Evolutionary conservation across 2,113 vertebrate species (phyloP), one percentile per base, ranked within the genome.

Genomic region (Heterotilapia buettikoferi): DNA sequence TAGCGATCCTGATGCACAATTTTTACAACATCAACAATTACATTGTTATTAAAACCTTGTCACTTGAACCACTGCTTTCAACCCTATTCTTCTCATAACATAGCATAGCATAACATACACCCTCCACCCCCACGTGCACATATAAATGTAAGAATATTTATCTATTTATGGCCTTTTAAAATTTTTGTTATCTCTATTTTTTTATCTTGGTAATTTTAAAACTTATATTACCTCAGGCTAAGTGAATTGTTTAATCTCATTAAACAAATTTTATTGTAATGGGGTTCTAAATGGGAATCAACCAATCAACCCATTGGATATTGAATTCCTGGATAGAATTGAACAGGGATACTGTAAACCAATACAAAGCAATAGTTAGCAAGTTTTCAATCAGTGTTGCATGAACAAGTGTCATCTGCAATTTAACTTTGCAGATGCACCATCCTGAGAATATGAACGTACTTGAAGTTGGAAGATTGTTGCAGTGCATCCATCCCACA

Each of bases 401-500:
- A 19, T 63, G 31, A 73, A 18, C 52, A 19, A 80, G 8, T 11
- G 6, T 29, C 36, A 40, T 31, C 7, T 54, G 26, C 24, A 29
- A 10, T 89, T 80, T 88, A 80, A 89, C 79, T 86, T 78, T 54
- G 71, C 18, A 33, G 63, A 13, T 82, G 76, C 63, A 85, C 89
- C 79, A 71, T 82, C 76, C 43, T 47, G 83, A 71, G 6, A 84
- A 76, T 61, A 84, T 84, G 76, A 86, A 92, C n/a, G n/a, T 81
- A 88, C 45, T 29, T 52, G 45, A 36, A 12, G 26, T 5, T 84
- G 71, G 45, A 45, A 43, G 91, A 21, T 86, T 29, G 59, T 45
- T 84, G 83, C 8, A 31, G 78, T 45, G 84, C 89, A 85, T 86
- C 43, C 57, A 79, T 90, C 52, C 33, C 87, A 85, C 87, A 83